Conservation (phyloP, 2,113 vertebrate species). For the Trichechus manatus region DNA sequence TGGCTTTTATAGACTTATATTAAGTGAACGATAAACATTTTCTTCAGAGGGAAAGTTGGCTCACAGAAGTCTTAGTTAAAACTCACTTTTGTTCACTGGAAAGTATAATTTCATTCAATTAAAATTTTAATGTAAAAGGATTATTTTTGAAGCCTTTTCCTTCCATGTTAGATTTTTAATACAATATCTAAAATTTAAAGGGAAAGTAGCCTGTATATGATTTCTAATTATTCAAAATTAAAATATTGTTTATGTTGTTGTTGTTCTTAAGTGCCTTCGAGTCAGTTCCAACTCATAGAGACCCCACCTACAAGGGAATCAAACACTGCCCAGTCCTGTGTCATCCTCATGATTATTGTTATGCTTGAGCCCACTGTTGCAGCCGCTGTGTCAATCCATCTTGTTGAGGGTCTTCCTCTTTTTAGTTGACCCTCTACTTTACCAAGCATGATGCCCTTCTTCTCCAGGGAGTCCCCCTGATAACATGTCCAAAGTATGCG, state of each 20-base stretch:
- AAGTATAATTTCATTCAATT: neutral
- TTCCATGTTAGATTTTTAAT: conserved; percentile 53
- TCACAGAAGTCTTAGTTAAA: conserved; percentile 20
- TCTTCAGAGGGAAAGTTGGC: neutral
- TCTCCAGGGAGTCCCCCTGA: too few relatives aligned
- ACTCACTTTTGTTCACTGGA: neutral
- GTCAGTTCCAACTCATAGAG: too few relatives aligned
- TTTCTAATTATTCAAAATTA: conserved; percentile 17
- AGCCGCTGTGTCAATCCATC: too few relatives aligned
- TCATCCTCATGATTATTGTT: too few relatives aligned
- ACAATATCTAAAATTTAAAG: conserved; percentile 43
- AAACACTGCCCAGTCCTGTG: too few relatives aligned
- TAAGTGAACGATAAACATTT: neutral
- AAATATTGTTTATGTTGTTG: neutral
- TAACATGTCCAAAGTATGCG: too few relatives aligned
- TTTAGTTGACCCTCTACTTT: too few relatives aligned
- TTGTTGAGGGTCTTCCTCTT: too few relatives aligned
- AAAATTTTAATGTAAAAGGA: neutral
- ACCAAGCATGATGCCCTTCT: too few relatives aligned
- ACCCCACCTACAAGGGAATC: too few relatives aligned
- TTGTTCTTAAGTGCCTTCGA: too few relatives aligned
- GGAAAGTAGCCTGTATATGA: neutral
- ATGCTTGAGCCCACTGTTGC: too few relatives aligned
- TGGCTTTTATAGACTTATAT: neutral
- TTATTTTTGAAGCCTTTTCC: conserved; percentile 43